Evolutionary conservation across 1,140 invertebrate genomes (phyloP), one percentile per base, ranked within the genome.

Genomic region (Eubasilissa regina): DNA sequence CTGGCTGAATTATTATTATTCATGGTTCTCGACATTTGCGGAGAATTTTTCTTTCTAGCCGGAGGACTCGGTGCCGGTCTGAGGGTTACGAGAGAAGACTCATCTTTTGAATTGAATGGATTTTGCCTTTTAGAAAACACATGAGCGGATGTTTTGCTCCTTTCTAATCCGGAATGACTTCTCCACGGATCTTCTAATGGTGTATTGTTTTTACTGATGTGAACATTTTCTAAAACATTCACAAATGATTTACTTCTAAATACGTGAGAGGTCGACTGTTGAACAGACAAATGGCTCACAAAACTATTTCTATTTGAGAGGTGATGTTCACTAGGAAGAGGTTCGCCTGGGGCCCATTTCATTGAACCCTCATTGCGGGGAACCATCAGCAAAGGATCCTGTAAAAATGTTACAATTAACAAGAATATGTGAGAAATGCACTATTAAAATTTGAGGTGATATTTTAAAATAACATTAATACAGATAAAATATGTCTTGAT

Each of bases 371-470:
- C 89, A 87, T 93, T 93, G 77, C 91, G 86, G 44, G 92, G 92
- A 80, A 91, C 91, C 85, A 93, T 87, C 13, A 93, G 84, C n/a
- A 93, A 84, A 3, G 92, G 92, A 86, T 93, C 89, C 89, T 90
- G 81, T 53, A 84, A 81, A 48, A 77, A 15, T 15, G 25, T n/a
- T n/a, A n/a, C n/a, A n/a, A n/a, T n/a, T n/a, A n/a, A n/a, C n/a
- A n/a, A n/a, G n/a, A n/a, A n/a, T n/a, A n/a, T 35, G 25, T 35
- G 25, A 35, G 1, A 35, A 35, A 6, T 35, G 25, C 25, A 35
- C 25, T 35, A 6, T 35, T 35, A 1, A 3, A 35, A 35, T 35
- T n/a, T n/a, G n/a, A n/a, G n/a, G n/a, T n/a, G n/a, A n/a, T n/a
- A n/a, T n/a, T n/a, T n/a, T n/a, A n/a, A n/a, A n/a, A n/a, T n/a